Evolutionary conservation across 1,140 invertebrate species (phyloP).

Genomic region (Diorhabda sublineata): DNA sequence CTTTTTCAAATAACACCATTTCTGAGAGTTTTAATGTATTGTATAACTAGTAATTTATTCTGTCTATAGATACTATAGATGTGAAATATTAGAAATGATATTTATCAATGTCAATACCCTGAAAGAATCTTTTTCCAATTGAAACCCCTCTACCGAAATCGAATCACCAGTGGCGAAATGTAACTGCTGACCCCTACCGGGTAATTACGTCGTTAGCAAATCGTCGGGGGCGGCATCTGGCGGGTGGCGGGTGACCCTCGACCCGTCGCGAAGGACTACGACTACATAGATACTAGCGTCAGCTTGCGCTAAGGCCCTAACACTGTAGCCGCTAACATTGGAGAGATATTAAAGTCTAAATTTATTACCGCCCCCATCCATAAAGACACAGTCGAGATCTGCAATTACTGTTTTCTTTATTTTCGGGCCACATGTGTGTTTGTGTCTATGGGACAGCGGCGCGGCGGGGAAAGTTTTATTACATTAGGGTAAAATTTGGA

Average conservation of each 20-base stretch:
- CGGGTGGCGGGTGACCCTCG: conserved; percentile 29
- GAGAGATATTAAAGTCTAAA: conserved; percentile 44
- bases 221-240: conserved; percentile 27
- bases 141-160: neutral
- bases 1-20: too few species aligned
- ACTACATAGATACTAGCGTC: conserved; percentile 35
- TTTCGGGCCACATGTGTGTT: conserved; percentile 35
- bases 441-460: conserved; percentile 30
- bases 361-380: conserved; percentile 41
- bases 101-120: too few species aligned
- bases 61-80: too few species aligned
- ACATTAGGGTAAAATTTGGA: neutral
- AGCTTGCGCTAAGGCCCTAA: conserved; percentile 35
- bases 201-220: conserved; percentile 41
- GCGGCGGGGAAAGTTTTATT: conserved; percentile 14
- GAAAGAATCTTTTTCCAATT: neutral
- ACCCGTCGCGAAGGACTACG: conserved; percentile 36
- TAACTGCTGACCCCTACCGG: conserved; percentile 18
- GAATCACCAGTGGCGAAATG: conserved; percentile 19
- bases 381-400: conserved; percentile 39
- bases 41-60: too few species aligned
- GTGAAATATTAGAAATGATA: too few species aligned
- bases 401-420: conserved; percentile 45
- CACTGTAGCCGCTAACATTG: conserved; percentile 21
- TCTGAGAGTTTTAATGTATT: too few species aligned